These are phyloP conservation scores for Tipula confusa DNA, from an alignment of 2,888 invertebrate species.

Conservation along the genomic window DNA sequence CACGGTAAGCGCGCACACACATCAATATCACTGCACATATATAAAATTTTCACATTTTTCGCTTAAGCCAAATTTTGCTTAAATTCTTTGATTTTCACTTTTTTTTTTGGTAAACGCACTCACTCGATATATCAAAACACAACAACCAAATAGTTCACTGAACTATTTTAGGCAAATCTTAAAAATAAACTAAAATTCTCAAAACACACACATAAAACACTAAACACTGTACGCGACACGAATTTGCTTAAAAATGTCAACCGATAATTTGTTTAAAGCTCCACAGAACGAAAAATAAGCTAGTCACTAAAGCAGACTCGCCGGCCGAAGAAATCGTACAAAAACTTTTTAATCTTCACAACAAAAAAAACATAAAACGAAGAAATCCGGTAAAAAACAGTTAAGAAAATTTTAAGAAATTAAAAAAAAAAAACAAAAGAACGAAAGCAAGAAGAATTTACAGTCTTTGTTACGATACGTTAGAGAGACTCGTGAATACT, in stretches of 20 bases:
- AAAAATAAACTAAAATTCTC: neutral
- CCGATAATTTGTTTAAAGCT: neutral
- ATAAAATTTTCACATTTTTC: neutral
- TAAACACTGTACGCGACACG: neutral
- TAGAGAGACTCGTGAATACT: slow-evolving; percentile 20
- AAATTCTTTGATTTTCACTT: neutral
- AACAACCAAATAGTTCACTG: neutral
- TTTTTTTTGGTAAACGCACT: neutral
- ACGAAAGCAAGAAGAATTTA: slow-evolving; percentile 1
- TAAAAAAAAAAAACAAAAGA: neutral
- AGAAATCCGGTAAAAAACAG: neutral
- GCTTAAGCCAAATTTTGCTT: neutral
- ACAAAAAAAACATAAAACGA: neutral
- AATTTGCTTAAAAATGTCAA: neutral
- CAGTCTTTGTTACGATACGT: slow-evolving; percentile 25
- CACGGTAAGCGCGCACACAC: neutral
- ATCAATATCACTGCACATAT: neutral
- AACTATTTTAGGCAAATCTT: neutral
- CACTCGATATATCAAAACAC: neutral
- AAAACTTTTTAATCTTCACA: neutral
- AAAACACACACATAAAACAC: neutral
- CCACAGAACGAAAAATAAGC: neutral
- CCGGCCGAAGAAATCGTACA: neutral
- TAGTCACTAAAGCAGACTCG: neutral
- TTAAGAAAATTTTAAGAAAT: neutral